Evolutionary conservation across 2,888 invertebrate species (phyloP).

Genomic region (Aromia moschata): DNA sequence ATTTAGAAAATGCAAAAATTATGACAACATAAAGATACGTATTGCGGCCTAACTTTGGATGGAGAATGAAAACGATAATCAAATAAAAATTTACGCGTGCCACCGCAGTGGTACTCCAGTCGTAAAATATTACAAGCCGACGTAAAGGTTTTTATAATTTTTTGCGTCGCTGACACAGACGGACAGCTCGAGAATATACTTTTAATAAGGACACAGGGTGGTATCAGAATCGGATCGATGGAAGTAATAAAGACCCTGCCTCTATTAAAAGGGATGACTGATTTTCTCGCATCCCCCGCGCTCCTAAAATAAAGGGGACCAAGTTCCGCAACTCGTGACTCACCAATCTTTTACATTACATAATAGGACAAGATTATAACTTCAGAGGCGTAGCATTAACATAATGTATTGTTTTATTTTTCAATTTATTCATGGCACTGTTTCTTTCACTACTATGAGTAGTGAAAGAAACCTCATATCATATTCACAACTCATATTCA

Average conservation of each 20-base stretch:
- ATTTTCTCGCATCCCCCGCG: conserved; percentile 35
- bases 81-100: background rate
- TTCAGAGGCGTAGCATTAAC: conserved; percentile 14
- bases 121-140: conserved; percentile 3
- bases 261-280: conserved; percentile 43
- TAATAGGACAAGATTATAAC: conserved; percentile 30
- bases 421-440: too few species aligned
- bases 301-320: conserved; percentile 40
- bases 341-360: conserved; percentile 30
- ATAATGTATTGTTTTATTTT: background rate
- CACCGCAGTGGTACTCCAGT: too few species aligned
- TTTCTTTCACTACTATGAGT: too few species aligned
- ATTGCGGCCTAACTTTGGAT: background rate
- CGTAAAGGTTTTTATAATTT: conserved; percentile 16
- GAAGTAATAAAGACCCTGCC: conserved; percentile 46
- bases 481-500: too few species aligned
- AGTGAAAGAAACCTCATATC: too few species aligned
- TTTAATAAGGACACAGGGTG: conserved; percentile 42
- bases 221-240: conserved; percentile 44
- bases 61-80: background rate
- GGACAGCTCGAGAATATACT: conserved; percentile 35
- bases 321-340: conserved; percentile 40
- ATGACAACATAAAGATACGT: background rate
- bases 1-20: too few species aligned
- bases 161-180: conserved; percentile 21